phyloP scores from a whole-genome alignment of 1,140 invertebrate genomes.

The Drosophila asahinai region DNA sequence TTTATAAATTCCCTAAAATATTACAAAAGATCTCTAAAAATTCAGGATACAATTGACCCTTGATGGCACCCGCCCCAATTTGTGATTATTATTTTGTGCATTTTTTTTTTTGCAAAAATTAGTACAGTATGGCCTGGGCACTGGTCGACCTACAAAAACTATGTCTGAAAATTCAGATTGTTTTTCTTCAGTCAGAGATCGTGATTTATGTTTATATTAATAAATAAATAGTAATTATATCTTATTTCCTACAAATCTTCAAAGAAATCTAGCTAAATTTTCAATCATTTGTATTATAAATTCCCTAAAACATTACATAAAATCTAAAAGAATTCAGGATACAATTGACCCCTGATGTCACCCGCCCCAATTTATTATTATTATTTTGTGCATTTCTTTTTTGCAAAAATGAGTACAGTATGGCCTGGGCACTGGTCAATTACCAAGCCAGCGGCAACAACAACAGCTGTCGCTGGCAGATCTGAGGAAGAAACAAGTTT shows the following conservation, averaged over 20 bases:
- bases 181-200: no score
- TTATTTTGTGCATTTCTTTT: neutral
- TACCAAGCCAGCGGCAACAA: slow-evolving; percentile 12
- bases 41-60: neutral
- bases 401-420: slow-evolving; percentile 33
- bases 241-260: no score
- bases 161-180: no score
- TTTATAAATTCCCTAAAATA: neutral
- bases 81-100: neutral
- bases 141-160: no score
- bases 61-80: neutral
- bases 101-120: slow-evolving; percentile 5
- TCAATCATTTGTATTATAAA: neutral
- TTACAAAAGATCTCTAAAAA: no score
- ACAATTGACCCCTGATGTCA: neutral
- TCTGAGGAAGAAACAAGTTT: slow-evolving; percentile 28
- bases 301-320: no score
- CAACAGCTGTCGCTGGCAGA: slow-evolving; percentile 38
- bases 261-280: no score
- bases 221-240: no score
- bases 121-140: slow-evolving; percentile 38
- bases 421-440: slow-evolving; percentile 26
- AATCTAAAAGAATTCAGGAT: no score
- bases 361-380: neutral
- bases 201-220: no score